A percentile compares a stretch with the other conserved stretches of the same genome.
These are phyloP conservation scores for Hypena proboscidalis DNA, from an alignment of 2,888 invertebrate genomes.

Conservation along the genomic window DNA sequence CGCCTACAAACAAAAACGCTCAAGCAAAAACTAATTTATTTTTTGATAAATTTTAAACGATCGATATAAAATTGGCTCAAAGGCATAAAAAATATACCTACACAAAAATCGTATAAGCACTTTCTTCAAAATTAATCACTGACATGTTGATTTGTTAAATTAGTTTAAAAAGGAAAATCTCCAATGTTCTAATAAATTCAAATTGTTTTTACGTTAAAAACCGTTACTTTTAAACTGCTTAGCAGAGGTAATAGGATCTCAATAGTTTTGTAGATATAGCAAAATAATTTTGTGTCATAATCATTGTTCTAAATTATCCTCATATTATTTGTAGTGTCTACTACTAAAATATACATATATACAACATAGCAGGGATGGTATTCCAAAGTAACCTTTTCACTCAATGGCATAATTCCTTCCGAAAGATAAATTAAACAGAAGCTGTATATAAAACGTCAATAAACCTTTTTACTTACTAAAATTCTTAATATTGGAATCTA, in stretches of 20 bases:
- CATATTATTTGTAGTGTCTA: too few species aligned
- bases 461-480: too few species aligned
- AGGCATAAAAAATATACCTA: conserved; percentile 1
- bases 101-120: conserved; percentile 28
- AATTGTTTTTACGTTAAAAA: conserved; percentile 3
- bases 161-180: background rate
- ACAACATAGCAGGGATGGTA: too few species aligned
- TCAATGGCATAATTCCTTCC: too few species aligned
- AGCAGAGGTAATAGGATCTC: conserved; percentile 14
- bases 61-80: conserved; percentile 36
- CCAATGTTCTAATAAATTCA: conserved; percentile 2
- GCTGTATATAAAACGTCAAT: too few species aligned
- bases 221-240: conserved; percentile 19
- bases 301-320: too few species aligned
- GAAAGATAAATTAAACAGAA: too few species aligned
- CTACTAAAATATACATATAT: too few species aligned
- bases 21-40: conserved; percentile 30
- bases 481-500: too few species aligned
- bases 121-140: conserved; percentile 25
- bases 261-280: conserved; percentile 8
- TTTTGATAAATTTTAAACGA: conserved; percentile 36
- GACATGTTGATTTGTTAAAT: background rate
- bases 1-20: too few species aligned
- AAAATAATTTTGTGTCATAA: too few species aligned
- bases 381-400: too few species aligned